phyloP scores from a whole-genome alignment of 2,797 vertebrate species.

The Pithecia hirsuta region DNA sequence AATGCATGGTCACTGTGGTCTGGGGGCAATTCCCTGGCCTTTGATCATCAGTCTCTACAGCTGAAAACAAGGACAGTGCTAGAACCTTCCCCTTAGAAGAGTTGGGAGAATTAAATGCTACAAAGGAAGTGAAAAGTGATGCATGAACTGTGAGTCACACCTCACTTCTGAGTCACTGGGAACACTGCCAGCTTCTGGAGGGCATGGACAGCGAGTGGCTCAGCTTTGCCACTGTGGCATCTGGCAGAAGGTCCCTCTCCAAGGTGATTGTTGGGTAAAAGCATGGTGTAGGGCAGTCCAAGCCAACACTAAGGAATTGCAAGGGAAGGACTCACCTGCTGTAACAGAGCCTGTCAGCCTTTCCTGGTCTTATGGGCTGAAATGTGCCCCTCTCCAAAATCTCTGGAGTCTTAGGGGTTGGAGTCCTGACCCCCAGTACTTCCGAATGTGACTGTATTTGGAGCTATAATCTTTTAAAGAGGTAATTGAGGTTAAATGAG shows the following conservation, averaged over 20 bases:
- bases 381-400: neutral
- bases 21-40: neutral
- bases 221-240: neutral
- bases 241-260: neutral
- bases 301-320: neutral
- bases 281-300: neutral
- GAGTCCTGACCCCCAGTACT: too few species aligned
- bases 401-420: too few species aligned
- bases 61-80: too few species aligned
- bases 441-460: too few species aligned
- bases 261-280: fast-evolving
- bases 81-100: neutral
- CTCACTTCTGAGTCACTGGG: fast-evolving
- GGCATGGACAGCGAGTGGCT: neutral
- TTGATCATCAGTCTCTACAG: fast-evolving
- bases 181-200: neutral
- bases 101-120: neutral
- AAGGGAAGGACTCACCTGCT: fast-evolving
- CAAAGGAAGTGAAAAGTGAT: too few species aligned
- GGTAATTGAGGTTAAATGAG: neutral
- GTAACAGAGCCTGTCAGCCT: neutral
- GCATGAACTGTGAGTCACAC: fast-evolving
- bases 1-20: fast-evolving
- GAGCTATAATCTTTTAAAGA: fast-evolving
- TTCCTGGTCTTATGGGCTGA: too few species aligned